These are phyloP conservation scores for Actinia equina DNA, from an alignment of 64 coral and sea anemone species.

Conservation along the genomic window DNA sequence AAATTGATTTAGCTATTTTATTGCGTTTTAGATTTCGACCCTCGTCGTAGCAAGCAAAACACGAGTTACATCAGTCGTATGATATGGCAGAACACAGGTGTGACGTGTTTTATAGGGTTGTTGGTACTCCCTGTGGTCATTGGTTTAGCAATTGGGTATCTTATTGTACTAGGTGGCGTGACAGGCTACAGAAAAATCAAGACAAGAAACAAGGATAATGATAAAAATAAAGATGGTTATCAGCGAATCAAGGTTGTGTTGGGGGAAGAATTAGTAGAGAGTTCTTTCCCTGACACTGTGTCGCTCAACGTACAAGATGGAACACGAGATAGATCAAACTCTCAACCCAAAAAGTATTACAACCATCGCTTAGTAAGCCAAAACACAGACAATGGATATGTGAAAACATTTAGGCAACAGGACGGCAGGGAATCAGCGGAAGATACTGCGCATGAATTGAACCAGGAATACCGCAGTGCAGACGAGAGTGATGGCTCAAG, in stretches of 20 bases:
- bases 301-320: constrained; percentile 77
- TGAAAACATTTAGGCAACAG: constrained; percentile 9
- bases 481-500: constrained; percentile 37
- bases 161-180: constrained; percentile 62
- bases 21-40: constrained; percentile 81
- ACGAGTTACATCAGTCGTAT: constrained; percentile 68
- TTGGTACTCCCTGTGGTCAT: constrained; percentile 78
- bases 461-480: constrained; percentile 8
- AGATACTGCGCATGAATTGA: constrained; percentile 26
- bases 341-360: constrained; percentile 46
- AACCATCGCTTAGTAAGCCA: constrained; percentile 63
- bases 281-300: constrained; percentile 77
- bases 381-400: constrained; percentile 33
- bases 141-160: constrained; percentile 74
- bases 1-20: neutral
- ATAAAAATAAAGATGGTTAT: constrained; percentile 41
- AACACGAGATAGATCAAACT: constrained; percentile 16
- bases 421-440: constrained; percentile 36
- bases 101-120: constrained; percentile 65
- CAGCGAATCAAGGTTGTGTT: constrained; percentile 66
- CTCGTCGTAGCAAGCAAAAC: constrained; percentile 63
- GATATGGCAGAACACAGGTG: constrained; percentile 81
- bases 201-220: constrained; percentile 33
- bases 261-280: constrained; percentile 77
- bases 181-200: constrained; percentile 68